phyloP scores from a whole-genome alignment of 2,888 invertebrate species.

The Anodontia alba region DNA sequence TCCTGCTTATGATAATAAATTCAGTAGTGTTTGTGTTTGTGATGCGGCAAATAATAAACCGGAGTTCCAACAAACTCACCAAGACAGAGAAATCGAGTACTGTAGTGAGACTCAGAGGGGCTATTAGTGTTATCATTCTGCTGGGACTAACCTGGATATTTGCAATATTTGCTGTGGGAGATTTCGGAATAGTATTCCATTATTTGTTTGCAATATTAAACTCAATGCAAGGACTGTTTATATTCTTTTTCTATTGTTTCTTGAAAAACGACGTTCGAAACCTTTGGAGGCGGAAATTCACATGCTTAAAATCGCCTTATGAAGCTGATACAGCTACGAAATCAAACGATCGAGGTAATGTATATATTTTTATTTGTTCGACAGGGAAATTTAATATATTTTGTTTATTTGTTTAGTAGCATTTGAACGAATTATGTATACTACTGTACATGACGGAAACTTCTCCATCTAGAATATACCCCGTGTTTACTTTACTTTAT shows the following conservation, averaged over 20 bases:
- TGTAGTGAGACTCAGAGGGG: constrained; percentile 73
- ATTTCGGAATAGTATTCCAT: constrained; percentile 74
- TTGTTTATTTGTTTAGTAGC: too few relatives aligned
- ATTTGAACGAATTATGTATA: too few relatives aligned
- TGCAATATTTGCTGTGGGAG: constrained; percentile 79
- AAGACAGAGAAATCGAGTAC: constrained; percentile 70
- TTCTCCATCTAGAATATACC: too few relatives aligned
- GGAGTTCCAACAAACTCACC: constrained; percentile 65
- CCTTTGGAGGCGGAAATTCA: constrained; percentile 63
- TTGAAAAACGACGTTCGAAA: constrained; percentile 76
- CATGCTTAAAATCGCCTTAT: constrained; percentile 50
- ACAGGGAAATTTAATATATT: too few relatives aligned
- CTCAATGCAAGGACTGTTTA: constrained; percentile 82
- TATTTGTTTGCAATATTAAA: constrained; percentile 83
- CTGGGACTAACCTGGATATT: constrained; percentile 83
- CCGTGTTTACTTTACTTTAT: too few relatives aligned
- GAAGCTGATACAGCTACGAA: constrained; percentile 11
- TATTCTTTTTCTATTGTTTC: constrained; percentile 82
- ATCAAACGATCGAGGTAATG: not conserved
- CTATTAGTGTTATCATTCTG: constrained; percentile 75
- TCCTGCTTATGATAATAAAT: constrained; percentile 84
- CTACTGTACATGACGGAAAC: too few relatives aligned
- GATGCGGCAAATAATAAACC: constrained; percentile 67
- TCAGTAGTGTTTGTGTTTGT: constrained; percentile 85
- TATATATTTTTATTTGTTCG: not conserved